Evolutionary conservation across 2,888 invertebrate genomes (phyloP), one percentile per base, ranked within the genome.

Genomic region (Ectropis crepuscularia): DNA sequence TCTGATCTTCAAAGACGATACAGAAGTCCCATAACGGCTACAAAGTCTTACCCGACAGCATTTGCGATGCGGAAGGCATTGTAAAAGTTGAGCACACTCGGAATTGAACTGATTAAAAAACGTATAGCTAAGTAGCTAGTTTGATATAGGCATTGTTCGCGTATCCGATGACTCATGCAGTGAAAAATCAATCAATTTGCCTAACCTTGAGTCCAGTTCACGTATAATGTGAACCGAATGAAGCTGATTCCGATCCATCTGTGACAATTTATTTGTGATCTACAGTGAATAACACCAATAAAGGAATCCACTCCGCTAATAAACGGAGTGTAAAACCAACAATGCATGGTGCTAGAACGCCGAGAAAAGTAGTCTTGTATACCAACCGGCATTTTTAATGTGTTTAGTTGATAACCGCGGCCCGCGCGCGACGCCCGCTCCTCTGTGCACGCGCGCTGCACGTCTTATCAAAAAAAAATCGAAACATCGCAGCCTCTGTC

Each of bases 371-470:
- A 74, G 74, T 74, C 77, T 71, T 75, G 76, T 78, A 77, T 79
- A 81, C 76, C 70, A 78, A 80, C 83, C 85, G 83, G 84, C 83
- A 81, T 83, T 87, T 86, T 84, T 85, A 85, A 83, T 86, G 82
- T 85, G 86, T 82, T 90, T 89, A 90, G 91, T 91, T 90, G 90
- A 90, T 90, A 90, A 88, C 79, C 82, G 83, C 72, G 79, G 71
- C 77, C 77, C 86, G 88, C 72, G 82, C 86, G 85, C 80, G 81
- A 70, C 86, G 83, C 88, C 78, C 83, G 91, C 41, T 83, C 83
- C 81, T 36, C 69, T 68, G 39, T 38, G 77, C 82, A 76, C 70
- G 74, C 74, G 76, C 76, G 68, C 69, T 73, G 66, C 75, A 73
- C 63, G 69, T 71, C 72, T 76, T 77, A 81, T 76, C 78, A 73